Percentiles rank a stretch among this genome's conserved stretches.
Conservation (phyloP, 1,140 invertebrate genomes). For the Asbolus verrucosus region DNA sequence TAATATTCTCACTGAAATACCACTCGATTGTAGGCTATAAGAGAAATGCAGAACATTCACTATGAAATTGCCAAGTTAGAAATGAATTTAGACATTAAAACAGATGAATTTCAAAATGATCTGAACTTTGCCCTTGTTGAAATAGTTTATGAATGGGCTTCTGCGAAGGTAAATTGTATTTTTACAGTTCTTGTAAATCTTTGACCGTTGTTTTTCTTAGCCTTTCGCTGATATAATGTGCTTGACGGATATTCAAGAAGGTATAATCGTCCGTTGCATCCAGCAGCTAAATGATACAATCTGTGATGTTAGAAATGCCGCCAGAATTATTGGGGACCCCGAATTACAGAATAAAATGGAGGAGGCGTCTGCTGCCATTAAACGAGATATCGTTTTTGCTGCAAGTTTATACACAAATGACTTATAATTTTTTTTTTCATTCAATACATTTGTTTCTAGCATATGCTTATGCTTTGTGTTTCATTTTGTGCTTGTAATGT, state of each 20-base stretch:
- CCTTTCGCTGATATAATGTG: constrained; percentile 94
- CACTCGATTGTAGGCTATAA: constrained; percentile 68
- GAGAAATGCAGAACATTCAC: constrained; percentile 68
- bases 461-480: no score
- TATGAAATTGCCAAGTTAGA: constrained; percentile 65
- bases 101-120: constrained; percentile 70
- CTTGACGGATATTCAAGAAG: constrained; percentile 95
- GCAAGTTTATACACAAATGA: constrained; percentile 90
- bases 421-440: constrained; percentile 59
- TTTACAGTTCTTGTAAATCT: constrained; percentile 12
- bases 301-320: constrained; percentile 92
- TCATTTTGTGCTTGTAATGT: no score
- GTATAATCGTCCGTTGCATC: constrained; percentile 97
- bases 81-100: constrained; percentile 67
- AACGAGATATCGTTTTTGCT: constrained; percentile 98
- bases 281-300: constrained; percentile 95
- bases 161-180: constrained; percentile 75
- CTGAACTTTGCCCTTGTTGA: constrained; percentile 93
- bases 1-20: not conserved
- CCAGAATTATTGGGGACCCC: constrained; percentile 92
- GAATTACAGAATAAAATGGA: constrained; percentile 94
- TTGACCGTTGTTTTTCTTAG: constrained; percentile 65
- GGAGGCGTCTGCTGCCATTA: constrained; percentile 91
- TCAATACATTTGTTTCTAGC: no score
- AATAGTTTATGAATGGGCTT: constrained; percentile 97